These are phyloP conservation scores for Papilio dardanus DNA, from an alignment of 1,140 invertebrate species.

Conservation along the genomic window DNA sequence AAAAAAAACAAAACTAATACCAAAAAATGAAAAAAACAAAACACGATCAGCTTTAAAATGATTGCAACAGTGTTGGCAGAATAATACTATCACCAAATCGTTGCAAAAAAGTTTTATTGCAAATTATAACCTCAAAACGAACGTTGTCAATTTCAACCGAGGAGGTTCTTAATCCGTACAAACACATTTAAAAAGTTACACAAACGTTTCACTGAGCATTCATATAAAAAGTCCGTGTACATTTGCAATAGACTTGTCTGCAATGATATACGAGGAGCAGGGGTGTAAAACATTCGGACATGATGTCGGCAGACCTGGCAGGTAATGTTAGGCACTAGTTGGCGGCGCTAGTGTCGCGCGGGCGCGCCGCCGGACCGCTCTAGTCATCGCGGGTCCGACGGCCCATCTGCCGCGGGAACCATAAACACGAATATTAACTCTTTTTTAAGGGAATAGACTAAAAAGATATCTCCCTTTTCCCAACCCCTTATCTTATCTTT, in stretches of 20 bases:
- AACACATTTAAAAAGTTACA: not conserved
- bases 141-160: not conserved
- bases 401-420: slow-evolving; percentile 71
- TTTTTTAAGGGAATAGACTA: not conserved
- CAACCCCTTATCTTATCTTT: not conserved
- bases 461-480: not conserved
- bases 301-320: slow-evolving; percentile 63
- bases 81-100: not conserved
- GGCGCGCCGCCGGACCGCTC: slow-evolving; percentile 72
- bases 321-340: slow-evolving; percentile 55
- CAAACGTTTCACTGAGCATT: not conserved
- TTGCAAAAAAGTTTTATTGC: slow-evolving; percentile 4
- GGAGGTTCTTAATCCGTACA: not conserved
- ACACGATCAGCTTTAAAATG: not conserved
- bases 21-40: not conserved
- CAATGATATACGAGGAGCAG: not conserved
- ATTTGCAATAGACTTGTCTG: slow-evolving; percentile 22
- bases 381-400: slow-evolving; percentile 78
- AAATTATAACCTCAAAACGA: not conserved
- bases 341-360: slow-evolving; percentile 69
- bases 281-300: slow-evolving; percentile 51
- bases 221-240: not conserved
- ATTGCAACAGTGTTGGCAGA: not conserved
- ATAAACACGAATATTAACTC: slow-evolving; percentile 42
- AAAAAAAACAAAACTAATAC: not conserved